Evolutionary conservation across 2,113 vertebrate genomes (phyloP), one percentile per base, ranked within the genome.

Genomic region (Semicossyphus pulcher): DNA sequence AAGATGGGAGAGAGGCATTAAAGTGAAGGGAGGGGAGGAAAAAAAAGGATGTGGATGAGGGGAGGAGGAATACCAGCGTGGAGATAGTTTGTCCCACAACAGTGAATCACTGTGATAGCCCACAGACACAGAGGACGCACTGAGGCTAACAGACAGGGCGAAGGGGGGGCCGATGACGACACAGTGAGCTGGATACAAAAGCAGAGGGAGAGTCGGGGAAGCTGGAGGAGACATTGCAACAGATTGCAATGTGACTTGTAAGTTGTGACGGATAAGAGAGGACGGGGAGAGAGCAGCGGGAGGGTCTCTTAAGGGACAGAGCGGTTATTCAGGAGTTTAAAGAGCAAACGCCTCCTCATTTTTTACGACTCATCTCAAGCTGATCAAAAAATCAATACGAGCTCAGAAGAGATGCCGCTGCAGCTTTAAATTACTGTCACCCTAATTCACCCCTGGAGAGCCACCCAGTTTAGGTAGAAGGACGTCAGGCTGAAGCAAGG

Each of bases 321-420:
- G 41, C 59, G 62, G 49, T 64, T 72, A 68, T 64, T 58, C 39
- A 29, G 29, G 66, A 78, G 51, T 80, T 83, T 81, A 83, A 86
- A 88, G 69, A 82, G 78, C 58, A 61, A 65, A 76, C 0, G 25
- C 51, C 58, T 57, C 39, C 70, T 61, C 7, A 14, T 82, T 84
- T n/a, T 82, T 81, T 78, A 59, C 28, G n/a, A 56, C 57, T 86
- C 25, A 78, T 80, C 84, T 78, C 51, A 61, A 80, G 34, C 56
- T 67, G 71, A 82, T 82, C 34, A 83, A 67, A 73, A 69, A 77
- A 85, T 85, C 80, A 63, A 76, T 89, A 76, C 7, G 4, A n/a
- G 10, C 32, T 66, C 23, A 32, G 53, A 82, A 42, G 48, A 70
- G 60, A 78, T 34, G 21, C 41, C 21, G 12, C 29, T 31, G 21